Evolutionary conservation across 2,797 vertebrate genomes (phyloP).

Genomic region (Pseudochromis fuscus): DNA sequence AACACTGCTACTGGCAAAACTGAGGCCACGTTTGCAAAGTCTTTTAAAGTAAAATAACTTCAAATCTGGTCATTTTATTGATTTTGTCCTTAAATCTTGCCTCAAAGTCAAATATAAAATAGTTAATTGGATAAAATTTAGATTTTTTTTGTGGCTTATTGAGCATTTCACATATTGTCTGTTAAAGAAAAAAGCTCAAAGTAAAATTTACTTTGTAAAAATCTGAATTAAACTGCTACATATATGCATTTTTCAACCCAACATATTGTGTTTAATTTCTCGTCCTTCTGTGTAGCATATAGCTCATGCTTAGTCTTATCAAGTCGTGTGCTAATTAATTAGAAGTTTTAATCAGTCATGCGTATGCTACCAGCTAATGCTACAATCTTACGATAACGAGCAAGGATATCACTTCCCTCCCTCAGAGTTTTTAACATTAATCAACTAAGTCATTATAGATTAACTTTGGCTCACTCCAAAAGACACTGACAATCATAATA

Average conservation of each 20-base stretch:
- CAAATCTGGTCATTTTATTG: constrained; percentile 1
- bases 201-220: constrained; percentile 16
- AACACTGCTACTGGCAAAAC: constrained; percentile 67
- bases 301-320: constrained; percentile 78
- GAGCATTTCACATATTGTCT: neutral
- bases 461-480: constrained; percentile 79
- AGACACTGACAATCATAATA: constrained; percentile 66
- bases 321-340: constrained; percentile 69
- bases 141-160: neutral
- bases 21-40: constrained; percentile 43
- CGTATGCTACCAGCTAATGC: constrained; percentile 83
- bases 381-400: constrained; percentile 80
- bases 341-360: constrained; percentile 73
- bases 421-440: constrained; percentile 52
- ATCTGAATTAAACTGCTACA: constrained; percentile 68
- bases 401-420: constrained; percentile 56
- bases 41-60: constrained; percentile 23
- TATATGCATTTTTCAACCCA: constrained; percentile 47
- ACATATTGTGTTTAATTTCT: constrained; percentile 17
- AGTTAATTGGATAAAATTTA: neutral
- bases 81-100: constrained; percentile 21
- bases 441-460: constrained; percentile 61
- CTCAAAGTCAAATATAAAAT: constrained; percentile 5
- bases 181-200: constrained; percentile 17
- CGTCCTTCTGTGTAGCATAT: constrained; percentile 30